These are phyloP conservation scores for Brenthis ino DNA, from an alignment of 2,888 invertebrate genomes.

Conservation along the genomic window DNA sequence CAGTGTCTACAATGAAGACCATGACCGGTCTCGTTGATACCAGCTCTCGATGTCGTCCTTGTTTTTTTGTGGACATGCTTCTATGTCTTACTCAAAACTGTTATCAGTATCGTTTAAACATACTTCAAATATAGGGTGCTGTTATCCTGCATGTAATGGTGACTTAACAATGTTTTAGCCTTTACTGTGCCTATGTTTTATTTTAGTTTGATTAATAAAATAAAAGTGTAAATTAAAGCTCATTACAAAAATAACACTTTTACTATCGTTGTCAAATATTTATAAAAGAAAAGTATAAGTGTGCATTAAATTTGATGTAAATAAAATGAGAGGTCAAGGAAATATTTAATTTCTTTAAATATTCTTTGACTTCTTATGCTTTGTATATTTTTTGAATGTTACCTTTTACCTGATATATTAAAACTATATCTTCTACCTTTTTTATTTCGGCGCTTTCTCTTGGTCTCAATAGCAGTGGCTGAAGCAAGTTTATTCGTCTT, in stretches of 20 bases:
- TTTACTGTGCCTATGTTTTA: constrained; percentile 56
- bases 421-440: constrained; percentile 6
- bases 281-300: constrained; percentile 34
- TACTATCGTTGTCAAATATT: constrained; percentile 57
- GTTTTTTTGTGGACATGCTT: constrained; percentile 76
- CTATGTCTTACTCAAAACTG: constrained; percentile 58
- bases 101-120: constrained; percentile 24
- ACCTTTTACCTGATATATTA: constrained; percentile 21
- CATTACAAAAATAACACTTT: constrained; percentile 55
- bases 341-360: constrained; percentile 32
- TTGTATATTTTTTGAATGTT: constrained; percentile 40
- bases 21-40: constrained; percentile 66
- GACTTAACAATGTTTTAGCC: constrained; percentile 28
- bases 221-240: constrained; percentile 27
- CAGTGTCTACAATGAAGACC: constrained; percentile 71
- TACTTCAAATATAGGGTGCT: constrained; percentile 32
- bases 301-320: constrained; percentile 33
- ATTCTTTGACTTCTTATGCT: constrained; percentile 40
- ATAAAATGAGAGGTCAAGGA: constrained; percentile 45
- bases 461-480: not conserved
- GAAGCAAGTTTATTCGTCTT: constrained; percentile 19
- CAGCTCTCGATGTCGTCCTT: constrained; percentile 77
- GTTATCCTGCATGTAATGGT: constrained; percentile 45
- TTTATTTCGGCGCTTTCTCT: constrained; percentile 11
- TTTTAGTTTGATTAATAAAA: constrained; percentile 31